These are phyloP conservation scores for Meandrina meandrites DNA, from an alignment of 92 coral and sea anemone species.

Conservation along the genomic window DNA sequence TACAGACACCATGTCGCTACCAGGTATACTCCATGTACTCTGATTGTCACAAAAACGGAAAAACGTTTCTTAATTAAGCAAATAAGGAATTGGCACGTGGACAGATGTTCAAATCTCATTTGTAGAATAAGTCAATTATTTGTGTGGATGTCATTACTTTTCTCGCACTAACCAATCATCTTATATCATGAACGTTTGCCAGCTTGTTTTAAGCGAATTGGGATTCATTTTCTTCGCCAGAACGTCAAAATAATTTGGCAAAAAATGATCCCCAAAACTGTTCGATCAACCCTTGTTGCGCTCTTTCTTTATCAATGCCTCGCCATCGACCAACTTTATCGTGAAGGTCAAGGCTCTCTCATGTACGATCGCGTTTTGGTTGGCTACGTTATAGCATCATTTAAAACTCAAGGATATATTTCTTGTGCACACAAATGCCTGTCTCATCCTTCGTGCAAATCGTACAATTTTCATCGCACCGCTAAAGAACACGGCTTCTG, in stretches of 20 bases:
- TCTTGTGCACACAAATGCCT: constrained; percentile 54
- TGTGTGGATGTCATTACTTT: neutral
- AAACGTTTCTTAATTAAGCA: neutral
- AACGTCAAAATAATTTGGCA: neutral
- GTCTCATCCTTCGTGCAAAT: constrained; percentile 37
- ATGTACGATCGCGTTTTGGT: neutral
- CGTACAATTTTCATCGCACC: constrained; percentile 46
- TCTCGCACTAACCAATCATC: neutral
- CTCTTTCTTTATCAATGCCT: neutral
- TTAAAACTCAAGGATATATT: constrained; percentile 8
- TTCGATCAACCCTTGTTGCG: neutral
- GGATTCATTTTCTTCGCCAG: neutral
- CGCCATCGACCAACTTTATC: neutral
- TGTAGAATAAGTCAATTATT: neutral
- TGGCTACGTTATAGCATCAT: constrained; percentile 5
- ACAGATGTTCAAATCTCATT: neutral
- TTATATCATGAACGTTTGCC: neutral
- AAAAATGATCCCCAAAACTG: neutral
- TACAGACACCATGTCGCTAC: no score
- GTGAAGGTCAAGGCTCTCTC: neutral
- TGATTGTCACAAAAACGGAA: neutral
- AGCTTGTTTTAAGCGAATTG: neutral
- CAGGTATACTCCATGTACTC: no score
- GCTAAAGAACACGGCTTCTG: constrained; percentile 16
- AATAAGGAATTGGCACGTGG: neutral